Percentiles rank a stretch among this genome's conserved stretches.
phyloP scores from a whole-genome alignment of 2,113 vertebrate species.

The Aphyosemion australe region DNA sequence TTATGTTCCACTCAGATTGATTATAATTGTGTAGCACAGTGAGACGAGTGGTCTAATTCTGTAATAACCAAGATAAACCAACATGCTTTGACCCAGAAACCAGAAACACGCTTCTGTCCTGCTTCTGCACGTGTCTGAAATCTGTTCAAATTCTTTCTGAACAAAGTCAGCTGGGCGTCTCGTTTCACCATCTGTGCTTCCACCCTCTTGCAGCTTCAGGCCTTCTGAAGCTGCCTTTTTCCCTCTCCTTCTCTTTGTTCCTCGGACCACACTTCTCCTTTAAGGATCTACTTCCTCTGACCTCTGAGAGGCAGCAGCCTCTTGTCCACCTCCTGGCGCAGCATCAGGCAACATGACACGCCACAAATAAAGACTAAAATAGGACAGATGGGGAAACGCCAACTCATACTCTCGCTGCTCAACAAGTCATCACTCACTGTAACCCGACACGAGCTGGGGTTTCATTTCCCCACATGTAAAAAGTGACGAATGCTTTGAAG shows the following conservation, averaged over 20 bases:
- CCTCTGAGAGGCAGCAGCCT: slow-evolving; percentile 31
- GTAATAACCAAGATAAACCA: not conserved
- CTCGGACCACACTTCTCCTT: slow-evolving; percentile 44
- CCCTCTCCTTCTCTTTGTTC: slow-evolving; percentile 19
- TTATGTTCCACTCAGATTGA: not conserved
- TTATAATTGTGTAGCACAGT: not conserved
- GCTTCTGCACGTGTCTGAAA: slow-evolving; percentile 17
- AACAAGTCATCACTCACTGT: slow-evolving; percentile 19
- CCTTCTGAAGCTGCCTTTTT: slow-evolving; percentile 3
- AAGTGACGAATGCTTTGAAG: not conserved
- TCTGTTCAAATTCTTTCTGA: slow-evolving; percentile 1
- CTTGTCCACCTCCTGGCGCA: slow-evolving; percentile 34
- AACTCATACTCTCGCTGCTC: slow-evolving; percentile 28
- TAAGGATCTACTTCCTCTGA: slow-evolving; percentile 39
- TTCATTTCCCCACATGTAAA: not conserved
- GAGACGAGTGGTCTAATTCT: not conserved
- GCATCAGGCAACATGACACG: slow-evolving; percentile 57
- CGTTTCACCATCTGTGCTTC: slow-evolving; percentile 38
- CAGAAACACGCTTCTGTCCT: slow-evolving; percentile 5
- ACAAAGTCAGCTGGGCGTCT: slow-evolving; percentile 16
- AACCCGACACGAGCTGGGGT: not conserved
- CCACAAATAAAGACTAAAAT: slow-evolving; percentile 53
- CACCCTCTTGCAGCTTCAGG: slow-evolving; percentile 5
- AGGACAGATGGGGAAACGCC: slow-evolving; percentile 40
- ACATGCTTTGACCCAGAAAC: slow-evolving; percentile 6